Evolutionary conservation across 2,888 invertebrate genomes (phyloP).

Genomic region (Oxytorus armatus): DNA sequence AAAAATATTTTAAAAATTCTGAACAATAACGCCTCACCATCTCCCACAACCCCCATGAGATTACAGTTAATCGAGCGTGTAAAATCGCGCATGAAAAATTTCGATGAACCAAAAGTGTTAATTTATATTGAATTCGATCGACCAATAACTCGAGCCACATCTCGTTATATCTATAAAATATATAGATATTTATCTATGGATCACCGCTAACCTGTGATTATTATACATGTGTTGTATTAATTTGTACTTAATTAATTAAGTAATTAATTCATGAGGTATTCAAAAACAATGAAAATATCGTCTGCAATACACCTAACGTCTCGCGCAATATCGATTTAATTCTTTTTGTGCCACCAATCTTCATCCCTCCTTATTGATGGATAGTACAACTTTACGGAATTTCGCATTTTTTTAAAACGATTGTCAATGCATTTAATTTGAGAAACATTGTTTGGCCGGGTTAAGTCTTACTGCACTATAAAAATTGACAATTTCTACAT

Average conservation of each 20-base stretch:
- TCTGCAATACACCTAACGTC: constrained; percentile 54
- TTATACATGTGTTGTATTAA: constrained; percentile 56
- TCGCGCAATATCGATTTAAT: constrained; percentile 31
- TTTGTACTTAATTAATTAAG: constrained; percentile 52
- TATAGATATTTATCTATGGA: constrained; percentile 38
- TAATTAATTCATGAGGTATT: constrained; percentile 45
- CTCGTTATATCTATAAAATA: constrained; percentile 24
- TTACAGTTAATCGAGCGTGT: constrained; percentile 31
- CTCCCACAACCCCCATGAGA: not conserved
- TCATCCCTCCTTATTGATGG: too few relatives aligned
- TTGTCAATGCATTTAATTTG: too few relatives aligned
- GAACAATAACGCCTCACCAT: not conserved
- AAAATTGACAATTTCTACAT: too few relatives aligned
- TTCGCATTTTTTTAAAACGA: too few relatives aligned
- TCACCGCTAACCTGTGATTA: constrained; percentile 68
- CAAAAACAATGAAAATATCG: constrained; percentile 14
- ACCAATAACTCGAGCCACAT: constrained; percentile 25
- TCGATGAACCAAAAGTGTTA: constrained; percentile 49
- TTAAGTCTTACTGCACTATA: too few relatives aligned
- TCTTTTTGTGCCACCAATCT: constrained; percentile 6
- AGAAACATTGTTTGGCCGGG: too few relatives aligned
- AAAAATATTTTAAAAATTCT: constrained; percentile 29
- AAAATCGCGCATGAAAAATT: constrained; percentile 12
- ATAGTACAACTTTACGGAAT: too few relatives aligned
- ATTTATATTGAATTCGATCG: constrained; percentile 17